A percentile compares a stretch with the other conserved stretches of the same genome.
These are phyloP conservation scores for Datnioides undecimradiatus DNA, from an alignment of 2,113 vertebrate species.

Conservation along the genomic window DNA sequence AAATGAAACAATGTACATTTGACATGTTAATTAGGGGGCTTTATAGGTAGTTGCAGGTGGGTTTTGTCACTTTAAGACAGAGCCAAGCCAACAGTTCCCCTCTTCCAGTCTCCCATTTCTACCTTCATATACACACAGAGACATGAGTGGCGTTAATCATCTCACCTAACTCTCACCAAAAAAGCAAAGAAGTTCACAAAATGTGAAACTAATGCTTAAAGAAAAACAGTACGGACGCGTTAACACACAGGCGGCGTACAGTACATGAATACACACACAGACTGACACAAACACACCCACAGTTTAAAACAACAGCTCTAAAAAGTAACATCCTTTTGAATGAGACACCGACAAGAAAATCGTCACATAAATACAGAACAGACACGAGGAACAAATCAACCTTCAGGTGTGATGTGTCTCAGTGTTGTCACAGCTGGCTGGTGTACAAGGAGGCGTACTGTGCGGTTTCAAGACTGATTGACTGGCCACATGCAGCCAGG, in stretches of 20 bases:
- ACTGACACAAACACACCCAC: constrained; percentile 5
- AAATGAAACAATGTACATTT: neutral
- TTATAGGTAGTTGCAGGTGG: neutral
- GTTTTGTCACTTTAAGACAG: neutral
- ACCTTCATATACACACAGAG: neutral
- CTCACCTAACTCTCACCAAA: neutral
- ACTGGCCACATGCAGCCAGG: neutral
- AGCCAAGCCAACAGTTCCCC: neutral
- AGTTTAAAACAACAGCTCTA: constrained; percentile 20
- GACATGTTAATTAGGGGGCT: neutral
- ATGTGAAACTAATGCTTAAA: constrained; percentile 10
- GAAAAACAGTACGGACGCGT: neutral
- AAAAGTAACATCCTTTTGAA: constrained; percentile 16
- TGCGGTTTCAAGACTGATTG: constrained; percentile 8
- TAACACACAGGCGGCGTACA: constrained; percentile 11
- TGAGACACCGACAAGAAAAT: neutral
- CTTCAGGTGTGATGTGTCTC: constrained; percentile 39
- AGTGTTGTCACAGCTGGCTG: constrained; percentile 42
- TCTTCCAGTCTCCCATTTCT: neutral
- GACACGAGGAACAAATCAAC: constrained; percentile 10
- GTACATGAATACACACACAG: neutral
- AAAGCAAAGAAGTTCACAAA: constrained; percentile 14
- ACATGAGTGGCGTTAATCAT: neutral
- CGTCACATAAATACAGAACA: constrained; percentile 33
- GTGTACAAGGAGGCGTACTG: constrained; percentile 19